Base-by-base conservation (phyloP, 2,797 vertebrate species). In the Loris lydekkerianus region DNA sequence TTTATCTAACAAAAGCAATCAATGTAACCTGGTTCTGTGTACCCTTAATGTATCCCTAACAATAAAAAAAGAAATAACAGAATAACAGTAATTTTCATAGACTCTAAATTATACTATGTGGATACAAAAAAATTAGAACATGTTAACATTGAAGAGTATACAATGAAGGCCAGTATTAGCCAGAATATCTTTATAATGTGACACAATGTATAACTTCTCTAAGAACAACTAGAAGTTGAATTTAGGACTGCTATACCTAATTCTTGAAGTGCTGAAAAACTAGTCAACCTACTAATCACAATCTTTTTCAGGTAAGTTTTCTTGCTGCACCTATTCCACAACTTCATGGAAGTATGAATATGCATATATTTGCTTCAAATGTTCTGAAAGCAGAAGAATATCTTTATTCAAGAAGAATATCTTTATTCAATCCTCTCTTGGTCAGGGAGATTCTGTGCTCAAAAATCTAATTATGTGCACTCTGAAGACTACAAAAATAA, bases 401-500 rank as follows among this genome's bases (percentile, higher is more conserved):
- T 58, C 53, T 78, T 34, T 56, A 23, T 29, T 70, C 10, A 43
- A 9, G 53, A 61, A 82, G 76, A 5, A 10, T 78, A 34, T 58
- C 53, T 78, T 25, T 56, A 34, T 29, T 70, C 10, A 91, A 23
- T 80, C 18, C 75, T 93, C 4, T 0, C 15, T 86, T 60, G 78
- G 73, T n/a, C 73, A 69, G 5, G 89, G 40, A 40, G 40, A 93
- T 77, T 60, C 27, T 91, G 49, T 97, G 67, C 58, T 23, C 5
- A 83, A 92, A 96, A 63, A 91, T 43, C 73, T 87, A 95, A 29
- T 96, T 97, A 78, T 73, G 86, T 73, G 6, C 75, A 56, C 9
- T 29, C 31, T 46, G 10, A 72, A 85, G 40, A 87, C 13, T 84
- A 27, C 20, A 94, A 61, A 94, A 96, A 94, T 81, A 95, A 97